phyloP scores from a whole-genome alignment of 1,140 invertebrate species.

The Adoxophyes honmai region DNA sequence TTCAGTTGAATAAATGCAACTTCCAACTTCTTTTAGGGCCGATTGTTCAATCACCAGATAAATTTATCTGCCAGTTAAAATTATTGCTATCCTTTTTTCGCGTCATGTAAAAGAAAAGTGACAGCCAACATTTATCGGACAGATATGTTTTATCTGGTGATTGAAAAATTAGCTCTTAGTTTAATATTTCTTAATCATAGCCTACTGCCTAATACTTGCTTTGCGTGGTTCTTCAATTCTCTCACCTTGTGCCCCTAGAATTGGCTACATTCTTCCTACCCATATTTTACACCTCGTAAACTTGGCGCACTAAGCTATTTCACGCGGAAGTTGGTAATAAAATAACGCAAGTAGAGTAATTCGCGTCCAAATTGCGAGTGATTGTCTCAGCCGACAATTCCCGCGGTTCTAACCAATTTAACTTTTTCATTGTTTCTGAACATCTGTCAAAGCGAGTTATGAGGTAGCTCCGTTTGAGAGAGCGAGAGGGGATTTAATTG shows the following conservation, averaged over 20 bases:
- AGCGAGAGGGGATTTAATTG: constrained; percentile 3
- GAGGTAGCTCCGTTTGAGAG: neutral
- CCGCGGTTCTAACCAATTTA: constrained; percentile 17
- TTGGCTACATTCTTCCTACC: neutral
- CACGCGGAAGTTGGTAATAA: constrained; percentile 23
- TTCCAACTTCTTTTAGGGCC: no score
- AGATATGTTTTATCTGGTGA: no score
- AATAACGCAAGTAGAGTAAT: constrained; percentile 25
- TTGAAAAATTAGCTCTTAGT: no score
- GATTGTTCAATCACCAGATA: no score
- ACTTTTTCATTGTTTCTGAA: constrained; percentile 16
- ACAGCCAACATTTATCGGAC: no score
- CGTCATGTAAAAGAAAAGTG: no score
- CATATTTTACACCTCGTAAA: neutral
- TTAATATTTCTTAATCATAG: no score
- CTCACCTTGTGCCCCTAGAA: neutral
- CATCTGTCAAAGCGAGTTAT: constrained; percentile 14
- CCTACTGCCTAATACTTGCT: no score
- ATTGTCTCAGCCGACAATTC: constrained; percentile 14
- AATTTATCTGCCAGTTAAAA: no score
- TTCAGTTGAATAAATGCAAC: no score
- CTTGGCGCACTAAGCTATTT: constrained; percentile 14
- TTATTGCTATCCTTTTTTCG: no score
- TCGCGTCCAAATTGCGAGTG: constrained; percentile 20
- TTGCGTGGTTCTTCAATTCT: no score